Conservation (phyloP, 2,888 invertebrate species). For the Nymphalis urticae region DNA sequence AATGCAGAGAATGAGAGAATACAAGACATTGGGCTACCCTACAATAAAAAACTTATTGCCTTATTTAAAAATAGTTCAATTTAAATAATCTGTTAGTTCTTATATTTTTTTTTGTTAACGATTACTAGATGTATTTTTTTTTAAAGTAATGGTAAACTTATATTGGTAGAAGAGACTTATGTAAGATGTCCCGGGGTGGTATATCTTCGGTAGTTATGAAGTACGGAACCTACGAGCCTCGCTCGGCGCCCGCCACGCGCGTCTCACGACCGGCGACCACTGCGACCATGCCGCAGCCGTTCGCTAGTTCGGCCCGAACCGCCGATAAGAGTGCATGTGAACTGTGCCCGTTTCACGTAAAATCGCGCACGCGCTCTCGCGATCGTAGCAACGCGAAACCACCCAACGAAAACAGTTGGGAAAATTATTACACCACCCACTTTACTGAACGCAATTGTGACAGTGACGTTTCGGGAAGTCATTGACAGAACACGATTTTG, state of each 20-base stretch:
- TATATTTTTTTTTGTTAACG: too few relatives aligned
- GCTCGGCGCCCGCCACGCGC: constrained; percentile 1
- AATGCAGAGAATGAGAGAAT: neutral
- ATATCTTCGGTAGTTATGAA: neutral
- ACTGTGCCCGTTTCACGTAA: constrained; percentile 38
- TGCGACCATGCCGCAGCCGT: neutral
- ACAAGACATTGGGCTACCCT: neutral
- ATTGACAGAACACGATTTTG: constrained; percentile 61
- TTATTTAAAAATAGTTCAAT: neutral
- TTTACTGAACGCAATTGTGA: constrained; percentile 62
- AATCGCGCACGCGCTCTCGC: constrained; percentile 71
- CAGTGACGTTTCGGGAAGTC: constrained; percentile 74
- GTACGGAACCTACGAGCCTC: neutral
- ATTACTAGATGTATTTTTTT: too few relatives aligned
- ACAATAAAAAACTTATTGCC: neutral
- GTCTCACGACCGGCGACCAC: neutral
- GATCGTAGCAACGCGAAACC: constrained; percentile 49
- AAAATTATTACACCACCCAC: constrained; percentile 61
- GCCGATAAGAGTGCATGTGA: constrained; percentile 50
- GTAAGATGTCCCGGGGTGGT: neutral
- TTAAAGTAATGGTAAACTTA: too few relatives aligned
- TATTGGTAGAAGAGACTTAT: neutral
- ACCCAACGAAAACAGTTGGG: constrained; percentile 45
- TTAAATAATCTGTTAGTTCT: too few relatives aligned
- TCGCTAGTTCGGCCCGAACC: constrained; percentile 61